Base-by-base conservation (phyloP, 2,888 invertebrate genomes). In the Bombyx huttoni region DNA sequence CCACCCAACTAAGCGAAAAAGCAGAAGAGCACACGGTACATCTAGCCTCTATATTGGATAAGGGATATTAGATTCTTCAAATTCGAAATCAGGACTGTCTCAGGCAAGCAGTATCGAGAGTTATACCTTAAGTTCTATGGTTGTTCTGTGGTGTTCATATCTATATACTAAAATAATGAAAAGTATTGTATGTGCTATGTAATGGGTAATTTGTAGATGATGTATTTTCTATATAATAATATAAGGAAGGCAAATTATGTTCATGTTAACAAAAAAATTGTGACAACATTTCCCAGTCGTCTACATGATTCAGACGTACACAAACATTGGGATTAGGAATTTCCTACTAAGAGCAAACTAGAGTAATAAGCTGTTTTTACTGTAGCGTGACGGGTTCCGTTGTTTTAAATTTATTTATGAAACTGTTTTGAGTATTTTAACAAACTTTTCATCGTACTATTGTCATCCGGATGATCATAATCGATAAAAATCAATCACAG, bases 311-410 rank as follows among this genome's bases (percentile, higher is more conserved):
- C 48, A 52, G 24, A 33, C 9, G 13, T 34, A 9, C 48, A 47
- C 13, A 47, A 52, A 50, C 45, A 52, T 40, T 47, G 40, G 48
- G 46, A 49, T 52, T 50, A 45, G 33, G 46, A 49, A 50, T 52
- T 52, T 52, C 52, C 52, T 40, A 13, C 34, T 34, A 34, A 47
- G 34, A 50, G 10, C 9, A 40, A 40, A 40, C 40, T 40, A 40
- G 40, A 40, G 40, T 40, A 40, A 40, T 40, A 12, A 40, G 40
- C 12, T 8, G 12, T 40, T 40, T 8, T 12, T 40, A 24, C 24
- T 40, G 8, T 40, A 3, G 40, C 7, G 8, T 12, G 8, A 40
- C 8, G 40, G 40, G 40, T 40, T 40, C 40, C 12, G 40, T 40
- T 40, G 40, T 8, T 12, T 40, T 8, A 10, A 40, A 40, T 40